These are phyloP conservation scores for Bombus polaris DNA, from an alignment of 1,140 invertebrate species.

Conservation along the genomic window DNA sequence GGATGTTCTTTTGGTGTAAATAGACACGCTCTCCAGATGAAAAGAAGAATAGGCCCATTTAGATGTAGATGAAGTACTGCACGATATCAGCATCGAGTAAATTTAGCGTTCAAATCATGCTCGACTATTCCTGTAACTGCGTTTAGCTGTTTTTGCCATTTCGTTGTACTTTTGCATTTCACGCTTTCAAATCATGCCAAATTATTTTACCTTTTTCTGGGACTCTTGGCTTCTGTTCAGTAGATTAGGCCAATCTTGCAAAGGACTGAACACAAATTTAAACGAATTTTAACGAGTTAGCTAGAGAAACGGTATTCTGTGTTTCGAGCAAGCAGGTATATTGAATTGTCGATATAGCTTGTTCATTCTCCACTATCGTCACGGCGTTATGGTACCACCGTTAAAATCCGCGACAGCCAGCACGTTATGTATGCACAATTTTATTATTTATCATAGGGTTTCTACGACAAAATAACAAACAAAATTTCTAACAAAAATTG, in stretches of 20 bases:
- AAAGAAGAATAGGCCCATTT: slow-evolving; percentile 35
- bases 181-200: neutral
- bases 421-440: neutral
- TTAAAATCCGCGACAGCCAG: neutral
- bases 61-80: slow-evolving; percentile 14
- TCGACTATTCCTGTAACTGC: neutral
- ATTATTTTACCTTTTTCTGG: neutral
- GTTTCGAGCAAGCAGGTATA: neutral
- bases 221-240: neutral
- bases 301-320: neutral
- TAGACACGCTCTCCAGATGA: neutral
- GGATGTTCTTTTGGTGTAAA: slow-evolving; percentile 39
- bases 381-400: neutral
- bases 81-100: slow-evolving; percentile 18
- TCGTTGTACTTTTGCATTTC: neutral
- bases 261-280: neutral
- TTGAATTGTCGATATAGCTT: neutral
- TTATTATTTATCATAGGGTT: neutral
- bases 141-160: neutral
- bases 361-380: neutral
- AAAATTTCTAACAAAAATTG: neutral
- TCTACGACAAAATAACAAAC: neutral
- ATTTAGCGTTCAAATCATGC: neutral
- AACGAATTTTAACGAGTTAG: neutral
- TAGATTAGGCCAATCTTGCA: neutral